Evolutionary conservation across 1,140 invertebrate genomes (phyloP).

Genomic region (Drosophila nasuta): DNA sequence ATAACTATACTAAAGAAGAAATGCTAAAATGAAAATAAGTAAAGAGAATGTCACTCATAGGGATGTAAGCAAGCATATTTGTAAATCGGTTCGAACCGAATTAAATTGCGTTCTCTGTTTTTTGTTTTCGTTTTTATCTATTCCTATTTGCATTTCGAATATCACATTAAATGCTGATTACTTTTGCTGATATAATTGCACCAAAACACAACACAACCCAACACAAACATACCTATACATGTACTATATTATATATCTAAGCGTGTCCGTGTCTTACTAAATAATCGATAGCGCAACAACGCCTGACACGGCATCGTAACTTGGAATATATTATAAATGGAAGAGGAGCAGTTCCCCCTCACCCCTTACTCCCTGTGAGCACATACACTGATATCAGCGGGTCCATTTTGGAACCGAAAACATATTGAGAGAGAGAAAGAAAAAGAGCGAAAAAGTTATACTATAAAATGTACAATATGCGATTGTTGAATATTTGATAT

Average conservation of each 20-base stretch:
- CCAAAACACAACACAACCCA: background rate
- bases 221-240: constrained; percentile 13
- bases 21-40: constrained; percentile 18
- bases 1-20: constrained; percentile 31
- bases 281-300: constrained; percentile 32
- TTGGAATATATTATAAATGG: constrained; percentile 1
- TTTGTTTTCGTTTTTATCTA: background rate
- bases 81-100: background rate
- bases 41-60: constrained; percentile 40
- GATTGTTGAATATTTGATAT: constrained; percentile 75
- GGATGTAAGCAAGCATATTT: constrained; percentile 57
- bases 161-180: constrained; percentile 41
- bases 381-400: constrained; percentile 39
- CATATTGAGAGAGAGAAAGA: constrained; percentile 13
- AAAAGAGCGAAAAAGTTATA: constrained; percentile 17
- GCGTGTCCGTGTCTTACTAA: constrained; percentile 26
- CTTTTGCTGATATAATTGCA: constrained; percentile 24
- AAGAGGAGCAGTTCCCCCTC: constrained; percentile 3
- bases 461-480: constrained; percentile 33
- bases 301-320: constrained; percentile 5
- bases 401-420: constrained; percentile 19
- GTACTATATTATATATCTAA: constrained; percentile 27
- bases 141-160: constrained; percentile 36
- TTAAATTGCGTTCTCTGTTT: background rate
- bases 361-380: background rate